Evolutionary conservation across 2,113 vertebrate species (phyloP).

Genomic region (Pelecanoides urinatrix): DNA sequence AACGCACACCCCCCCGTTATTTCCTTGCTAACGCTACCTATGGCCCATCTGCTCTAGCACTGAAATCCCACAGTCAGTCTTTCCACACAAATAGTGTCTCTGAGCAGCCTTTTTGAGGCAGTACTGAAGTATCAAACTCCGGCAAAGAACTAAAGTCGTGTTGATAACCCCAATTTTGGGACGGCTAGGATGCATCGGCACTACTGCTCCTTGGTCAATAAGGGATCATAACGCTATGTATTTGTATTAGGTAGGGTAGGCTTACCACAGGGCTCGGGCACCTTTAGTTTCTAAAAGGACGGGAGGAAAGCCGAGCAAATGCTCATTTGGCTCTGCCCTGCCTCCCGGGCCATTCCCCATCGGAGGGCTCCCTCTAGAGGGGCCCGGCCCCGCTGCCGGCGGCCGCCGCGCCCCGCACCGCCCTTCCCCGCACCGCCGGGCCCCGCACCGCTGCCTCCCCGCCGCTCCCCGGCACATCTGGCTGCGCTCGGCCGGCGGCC

Average conservation of each 20-base stretch:
- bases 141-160: background rate
- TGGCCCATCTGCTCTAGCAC: background rate
- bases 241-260: fast-evolving
- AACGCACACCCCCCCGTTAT: fast-evolving
- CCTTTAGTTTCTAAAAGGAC: fast-evolving
- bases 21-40: background rate
- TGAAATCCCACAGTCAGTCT: background rate
- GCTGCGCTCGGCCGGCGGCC: fast-evolving
- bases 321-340: fast-evolving
- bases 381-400: background rate
- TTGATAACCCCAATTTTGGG: fast-evolving
- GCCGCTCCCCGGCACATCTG: background rate
- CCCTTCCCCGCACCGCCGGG: too few relatives aligned
- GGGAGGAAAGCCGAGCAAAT: fast-evolving
- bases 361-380: slow-evolving; percentile 48
- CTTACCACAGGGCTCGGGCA: fast-evolving
- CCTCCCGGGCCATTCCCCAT: background rate
- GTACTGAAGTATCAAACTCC: background rate
- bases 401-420: too few relatives aligned
- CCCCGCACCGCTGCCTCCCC: too few relatives aligned
- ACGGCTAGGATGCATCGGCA: fast-evolving
- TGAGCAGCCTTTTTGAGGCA: background rate
- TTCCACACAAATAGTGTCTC: background rate
- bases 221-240: fast-evolving
- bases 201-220: fast-evolving